phyloP scores from a whole-genome alignment of 2,797 vertebrate genomes.

The Sebastes alutus region DNA sequence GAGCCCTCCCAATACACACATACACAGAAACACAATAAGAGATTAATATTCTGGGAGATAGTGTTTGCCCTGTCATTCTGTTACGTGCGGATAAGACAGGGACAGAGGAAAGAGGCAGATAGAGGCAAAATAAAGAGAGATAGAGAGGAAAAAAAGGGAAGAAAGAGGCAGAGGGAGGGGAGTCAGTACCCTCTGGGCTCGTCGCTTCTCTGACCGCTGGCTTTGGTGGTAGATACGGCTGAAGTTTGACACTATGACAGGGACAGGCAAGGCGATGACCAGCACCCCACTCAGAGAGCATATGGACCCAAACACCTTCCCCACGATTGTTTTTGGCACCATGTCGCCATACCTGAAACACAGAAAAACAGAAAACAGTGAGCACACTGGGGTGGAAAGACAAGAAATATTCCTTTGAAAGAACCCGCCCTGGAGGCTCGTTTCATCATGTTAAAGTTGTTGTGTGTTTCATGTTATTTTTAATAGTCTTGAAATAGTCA shows the following conservation, averaged over 20 bases:
- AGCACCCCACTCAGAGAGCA: conserved; percentile 95
- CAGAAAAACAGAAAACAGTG: conserved; percentile 45
- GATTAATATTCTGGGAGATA: conserved; percentile 73
- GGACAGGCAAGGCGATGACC: conserved; percentile 95
- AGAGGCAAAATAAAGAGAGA: conserved; percentile 56
- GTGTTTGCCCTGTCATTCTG: conserved; percentile 72
- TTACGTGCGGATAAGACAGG: conserved; percentile 67
- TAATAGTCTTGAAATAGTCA: conserved; percentile 68
- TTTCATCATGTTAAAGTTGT: conserved; percentile 38
- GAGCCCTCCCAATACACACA: conserved; percentile 51
- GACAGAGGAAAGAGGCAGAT: conserved; percentile 53
- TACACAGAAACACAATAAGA: conserved; percentile 64
- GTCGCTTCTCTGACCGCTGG: conserved; percentile 93
- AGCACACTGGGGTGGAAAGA: conserved; percentile 27
- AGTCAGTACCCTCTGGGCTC: conserved; percentile 90
- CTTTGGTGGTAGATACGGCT: conserved; percentile 98
- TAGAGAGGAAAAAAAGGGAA: background rate
- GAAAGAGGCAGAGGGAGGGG: conserved; percentile 11
- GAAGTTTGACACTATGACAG: conserved; percentile 97
- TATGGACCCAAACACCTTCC: conserved; percentile 96
- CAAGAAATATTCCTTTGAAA: background rate
- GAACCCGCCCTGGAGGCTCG: background rate
- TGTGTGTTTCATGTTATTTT: conserved; percentile 62
- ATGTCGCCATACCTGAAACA: conserved; percentile 93
- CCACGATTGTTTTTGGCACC: conserved; percentile 97